Evolutionary conservation across 2,888 invertebrate species (phyloP), one percentile per base, ranked within the genome.

Genomic region (Drosophila lacicola): DNA sequence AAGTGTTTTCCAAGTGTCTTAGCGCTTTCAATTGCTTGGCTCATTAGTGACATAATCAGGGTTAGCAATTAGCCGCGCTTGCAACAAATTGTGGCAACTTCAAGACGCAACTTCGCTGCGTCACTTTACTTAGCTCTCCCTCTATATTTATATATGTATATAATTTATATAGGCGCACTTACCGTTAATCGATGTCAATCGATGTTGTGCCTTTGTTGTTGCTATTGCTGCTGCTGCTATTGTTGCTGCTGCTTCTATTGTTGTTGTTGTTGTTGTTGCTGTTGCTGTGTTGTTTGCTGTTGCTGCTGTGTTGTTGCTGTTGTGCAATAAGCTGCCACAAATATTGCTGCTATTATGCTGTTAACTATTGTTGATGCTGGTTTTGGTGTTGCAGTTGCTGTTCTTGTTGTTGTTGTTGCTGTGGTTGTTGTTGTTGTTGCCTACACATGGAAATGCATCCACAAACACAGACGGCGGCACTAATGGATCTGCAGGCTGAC

Each of bases 151-250:
- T n/a, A 3, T 45, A n/a, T n/a, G 2, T 45, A 33, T 37, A 13
- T 34, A 8, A 8, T 29, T 29, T 29, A 8, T 10, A 19, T 25
- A 11, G n/a, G n/a, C 13, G 17, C 13, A 66, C 86, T 77, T 51
- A 86, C 85, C 90, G 80, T 88, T 80, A 90, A 85, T 85, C 85
- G 90, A 90, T 80, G 74, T 83, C 81, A 80, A 89, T 83, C 87
- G 83, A 80, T 90, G 62, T 86, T 82, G 87, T 66, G 84, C 74
- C 57, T 77, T 63, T 74, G 64, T 54, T 83, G 61, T 55, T 63
- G 65, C 62, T 82, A 78, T 66, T 73, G 67, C 57, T 78, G 60
- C 57, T 75, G 67, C 41, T 67, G 25, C 34, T 65, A 21, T 65
- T 68, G 51, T 53, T 63, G 46, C 54, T 74, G 54, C n/a, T n/a